Conservation (phyloP, 2,888 invertebrate genomes). For the Caenorhabditis becei region DNA sequence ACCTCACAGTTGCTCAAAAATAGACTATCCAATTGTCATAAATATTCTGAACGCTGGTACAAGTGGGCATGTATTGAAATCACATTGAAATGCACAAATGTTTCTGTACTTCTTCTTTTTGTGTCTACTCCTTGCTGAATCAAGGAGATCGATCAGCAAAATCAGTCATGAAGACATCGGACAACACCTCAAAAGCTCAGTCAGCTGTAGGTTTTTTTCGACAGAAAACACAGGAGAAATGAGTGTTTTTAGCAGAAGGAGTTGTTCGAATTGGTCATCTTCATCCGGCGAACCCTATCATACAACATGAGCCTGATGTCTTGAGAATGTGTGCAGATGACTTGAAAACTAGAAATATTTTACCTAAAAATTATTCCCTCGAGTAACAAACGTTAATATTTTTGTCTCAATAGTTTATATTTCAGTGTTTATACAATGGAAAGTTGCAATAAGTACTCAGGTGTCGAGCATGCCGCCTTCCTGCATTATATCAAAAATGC, state of each 20-base stretch:
- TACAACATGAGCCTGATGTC: slow-evolving; percentile 73
- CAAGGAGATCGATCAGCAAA: slow-evolving; percentile 53
- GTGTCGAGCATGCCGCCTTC: slow-evolving; percentile 80
- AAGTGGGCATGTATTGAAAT: too few species aligned
- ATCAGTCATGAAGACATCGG: slow-evolving; percentile 53
- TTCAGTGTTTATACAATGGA: slow-evolving; percentile 79
- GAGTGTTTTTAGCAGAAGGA: slow-evolving; percentile 53
- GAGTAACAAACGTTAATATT: slow-evolving; percentile 59
- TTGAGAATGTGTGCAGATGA: slow-evolving; percentile 73
- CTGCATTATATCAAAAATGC: slow-evolving; percentile 80
- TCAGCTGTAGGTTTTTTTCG: slow-evolving; percentile 29
- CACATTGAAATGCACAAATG: slow-evolving; percentile 29
- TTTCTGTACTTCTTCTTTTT: slow-evolving; percentile 30
- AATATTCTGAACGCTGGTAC: too few species aligned
- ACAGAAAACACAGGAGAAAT: too few species aligned
- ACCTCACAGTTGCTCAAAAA: background rate
- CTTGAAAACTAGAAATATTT: slow-evolving; percentile 69
- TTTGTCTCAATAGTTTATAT: slow-evolving; percentile 10
- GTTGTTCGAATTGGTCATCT: slow-evolving; percentile 72
- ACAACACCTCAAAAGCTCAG: slow-evolving; percentile 29
- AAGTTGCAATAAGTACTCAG: slow-evolving; percentile 78
- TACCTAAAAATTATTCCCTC: slow-evolving; percentile 70
- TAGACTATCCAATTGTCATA: background rate
- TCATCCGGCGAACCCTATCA: slow-evolving; percentile 70
- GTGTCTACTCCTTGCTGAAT: slow-evolving; percentile 33